Conservation (phyloP, 1,140 invertebrate genomes). For the Heliconius himera region DNA sequence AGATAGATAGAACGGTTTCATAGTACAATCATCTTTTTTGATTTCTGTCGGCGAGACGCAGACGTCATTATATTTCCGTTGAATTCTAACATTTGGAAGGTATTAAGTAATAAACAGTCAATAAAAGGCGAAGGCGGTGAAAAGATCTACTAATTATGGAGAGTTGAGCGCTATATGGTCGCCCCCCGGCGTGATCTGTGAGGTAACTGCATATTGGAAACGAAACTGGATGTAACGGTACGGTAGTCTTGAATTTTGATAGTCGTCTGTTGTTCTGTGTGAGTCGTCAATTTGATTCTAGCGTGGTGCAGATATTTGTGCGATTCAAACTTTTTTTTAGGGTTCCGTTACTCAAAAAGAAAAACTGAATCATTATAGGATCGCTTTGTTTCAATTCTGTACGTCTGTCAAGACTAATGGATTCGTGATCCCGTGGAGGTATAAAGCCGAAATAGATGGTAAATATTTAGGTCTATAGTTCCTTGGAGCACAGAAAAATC, state of each 20-base stretch:
- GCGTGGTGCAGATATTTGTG: not conserved
- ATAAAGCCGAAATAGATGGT: too few species aligned
- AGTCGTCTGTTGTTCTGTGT: too few species aligned
- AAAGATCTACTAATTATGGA: conserved; percentile 59
- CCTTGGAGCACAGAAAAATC: too few species aligned
- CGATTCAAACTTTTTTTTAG: too few species aligned
- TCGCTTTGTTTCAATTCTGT: too few species aligned
- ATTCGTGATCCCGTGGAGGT: too few species aligned
- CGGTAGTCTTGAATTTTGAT: too few species aligned
- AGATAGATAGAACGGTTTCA: not conserved
- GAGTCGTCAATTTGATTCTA: not conserved
- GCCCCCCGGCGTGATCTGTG: conserved; percentile 42
- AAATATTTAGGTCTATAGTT: too few species aligned
- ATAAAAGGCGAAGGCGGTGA: conserved; percentile 53
- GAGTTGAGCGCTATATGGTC: conserved; percentile 59
- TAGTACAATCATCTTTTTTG: conserved; percentile 14
- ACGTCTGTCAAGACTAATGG: too few species aligned
- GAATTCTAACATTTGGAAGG: conserved; percentile 44
- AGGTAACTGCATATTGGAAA: conserved; percentile 70
- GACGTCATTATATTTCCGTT: conserved; percentile 36
- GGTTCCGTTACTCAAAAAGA: too few species aligned
- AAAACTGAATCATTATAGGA: too few species aligned
- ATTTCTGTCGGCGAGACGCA: conserved; percentile 41
- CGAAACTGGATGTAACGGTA: too few species aligned
- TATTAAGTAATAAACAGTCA: conserved; percentile 75